Percentiles rank a stretch among this genome's conserved stretches.
Evolutionary conservation across 2,888 invertebrate genomes (phyloP).

Genomic region (Idaea dimidiata): DNA sequence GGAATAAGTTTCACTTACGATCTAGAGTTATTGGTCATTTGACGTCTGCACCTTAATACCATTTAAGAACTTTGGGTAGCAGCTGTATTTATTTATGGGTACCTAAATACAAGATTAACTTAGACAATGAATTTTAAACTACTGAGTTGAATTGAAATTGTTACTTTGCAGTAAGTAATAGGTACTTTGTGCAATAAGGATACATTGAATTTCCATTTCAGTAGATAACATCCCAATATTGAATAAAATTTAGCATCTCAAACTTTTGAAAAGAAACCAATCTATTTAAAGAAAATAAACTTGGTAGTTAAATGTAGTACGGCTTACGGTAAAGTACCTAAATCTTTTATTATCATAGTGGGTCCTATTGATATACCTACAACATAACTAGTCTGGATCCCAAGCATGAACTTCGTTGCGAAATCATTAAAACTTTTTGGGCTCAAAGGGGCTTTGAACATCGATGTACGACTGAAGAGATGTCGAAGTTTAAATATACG

Average conservation of each 20-base stretch:
- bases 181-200: no score
- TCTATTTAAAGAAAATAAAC: background rate
- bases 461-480: slow-evolving; percentile 31
- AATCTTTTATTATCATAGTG: background rate
- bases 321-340: background rate
- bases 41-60: background rate
- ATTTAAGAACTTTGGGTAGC: background rate
- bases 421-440: slow-evolving; percentile 57
- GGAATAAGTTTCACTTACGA: background rate
- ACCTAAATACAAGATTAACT: background rate
- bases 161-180: no score
- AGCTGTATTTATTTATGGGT: background rate
- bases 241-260: background rate
- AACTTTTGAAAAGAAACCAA: background rate
- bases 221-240: no score
- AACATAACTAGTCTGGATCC: slow-evolving; percentile 19
- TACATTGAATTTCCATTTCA: no score
- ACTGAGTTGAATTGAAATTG: no score
- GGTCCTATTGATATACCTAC: background rate
- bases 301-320: background rate
- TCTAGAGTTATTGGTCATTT: background rate
- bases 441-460: slow-evolving; percentile 38
- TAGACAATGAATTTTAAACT: background rate
- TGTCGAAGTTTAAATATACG: slow-evolving; percentile 28
- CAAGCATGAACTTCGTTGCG: slow-evolving; percentile 18